A percentile compares a stretch with the other conserved stretches of the same genome.
Evolutionary conservation across 2,888 invertebrate genomes (phyloP).

Genomic region (Buathra laborator): DNA sequence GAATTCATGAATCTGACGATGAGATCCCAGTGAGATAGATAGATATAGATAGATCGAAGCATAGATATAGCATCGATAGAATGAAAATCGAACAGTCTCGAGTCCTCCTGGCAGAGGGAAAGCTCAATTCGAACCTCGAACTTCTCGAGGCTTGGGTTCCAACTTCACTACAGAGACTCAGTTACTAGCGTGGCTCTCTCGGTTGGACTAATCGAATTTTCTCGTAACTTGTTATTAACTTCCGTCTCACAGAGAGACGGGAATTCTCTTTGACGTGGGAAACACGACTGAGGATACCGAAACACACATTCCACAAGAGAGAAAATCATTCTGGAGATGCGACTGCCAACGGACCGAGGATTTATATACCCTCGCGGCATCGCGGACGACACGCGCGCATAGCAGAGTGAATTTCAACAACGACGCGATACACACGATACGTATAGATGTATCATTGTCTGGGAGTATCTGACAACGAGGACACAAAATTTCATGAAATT

Average conservation of each 20-base stretch:
- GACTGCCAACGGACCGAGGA: neutral
- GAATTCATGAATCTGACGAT: conserved; percentile 60
- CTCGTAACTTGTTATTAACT: conserved; percentile 76
- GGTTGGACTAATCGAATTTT: conserved; percentile 76
- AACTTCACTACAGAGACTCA: conserved; percentile 48
- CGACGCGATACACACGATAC: no score
- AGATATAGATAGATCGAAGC: neutral
- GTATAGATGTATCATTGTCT: no score
- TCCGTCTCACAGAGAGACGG: conserved; percentile 55
- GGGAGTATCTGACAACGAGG: no score
- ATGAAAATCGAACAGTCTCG: conserved; percentile 40
- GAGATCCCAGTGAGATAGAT: conserved; percentile 8
- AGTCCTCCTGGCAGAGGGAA: conserved; percentile 9
- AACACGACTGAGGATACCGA: conserved; percentile 57
- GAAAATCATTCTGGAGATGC: neutral
- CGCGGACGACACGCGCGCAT: no score
- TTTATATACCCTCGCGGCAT: no score
- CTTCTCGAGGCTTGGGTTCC: neutral
- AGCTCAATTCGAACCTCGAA: conserved; percentile 16
- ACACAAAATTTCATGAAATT: no score
- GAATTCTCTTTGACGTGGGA: conserved; percentile 72
- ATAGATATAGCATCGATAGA: neutral
- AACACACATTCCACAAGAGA: conserved; percentile 63
- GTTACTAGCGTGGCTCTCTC: conserved; percentile 50
- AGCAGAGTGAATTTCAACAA: no score